A percentile compares a stretch with the other conserved stretches of the same genome.
phyloP scores from a whole-genome alignment of 2,888 invertebrate genomes.

The Drosophila austrosaltans region DNA sequence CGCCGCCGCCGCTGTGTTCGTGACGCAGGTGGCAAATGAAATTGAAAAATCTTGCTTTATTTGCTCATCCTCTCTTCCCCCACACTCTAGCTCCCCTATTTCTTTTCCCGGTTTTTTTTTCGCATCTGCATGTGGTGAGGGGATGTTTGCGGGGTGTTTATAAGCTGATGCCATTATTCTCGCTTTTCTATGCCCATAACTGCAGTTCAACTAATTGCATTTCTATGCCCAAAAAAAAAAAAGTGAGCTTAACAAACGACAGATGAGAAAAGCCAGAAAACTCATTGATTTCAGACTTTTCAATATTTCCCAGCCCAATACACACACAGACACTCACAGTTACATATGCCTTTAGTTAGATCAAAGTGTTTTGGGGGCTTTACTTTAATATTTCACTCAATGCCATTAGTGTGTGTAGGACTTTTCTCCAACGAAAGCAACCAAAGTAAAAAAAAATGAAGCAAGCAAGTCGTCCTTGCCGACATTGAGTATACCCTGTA shows the following conservation, averaged over 20 bases:
- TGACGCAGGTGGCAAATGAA: conserved; percentile 65
- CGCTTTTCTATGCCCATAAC: conserved; percentile 1
- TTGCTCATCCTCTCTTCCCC: conserved; percentile 21
- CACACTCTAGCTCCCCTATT: neutral
- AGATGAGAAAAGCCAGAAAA: neutral
- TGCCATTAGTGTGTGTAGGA: conserved; percentile 11
- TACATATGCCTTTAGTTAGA: conserved; percentile 38
- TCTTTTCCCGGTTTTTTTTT: neutral
- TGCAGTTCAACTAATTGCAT: conserved; percentile 5
- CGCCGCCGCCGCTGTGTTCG: conserved; percentile 16
- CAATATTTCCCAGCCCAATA: neutral
- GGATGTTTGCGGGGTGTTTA: neutral
- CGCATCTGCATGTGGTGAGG: too few species aligned
- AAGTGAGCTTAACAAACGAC: neutral
- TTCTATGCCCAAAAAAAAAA: neutral
- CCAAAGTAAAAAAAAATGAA: conserved; percentile 1
- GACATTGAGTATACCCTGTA: too few species aligned
- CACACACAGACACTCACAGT: conserved; percentile 1
- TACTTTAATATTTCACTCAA: conserved; percentile 37
- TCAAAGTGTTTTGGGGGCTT: conserved; percentile 45
- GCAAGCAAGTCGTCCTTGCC: too few species aligned
- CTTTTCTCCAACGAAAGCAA: conserved; percentile 13
- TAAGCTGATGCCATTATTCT: conserved; percentile 1
- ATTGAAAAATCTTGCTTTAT: conserved; percentile 54
- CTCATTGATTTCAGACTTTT: conserved; percentile 6